Evolutionary conservation across 1,140 invertebrate genomes (phyloP), one percentile per base, ranked within the genome.

Genomic region (Ditylenchus dipsaci): DNA sequence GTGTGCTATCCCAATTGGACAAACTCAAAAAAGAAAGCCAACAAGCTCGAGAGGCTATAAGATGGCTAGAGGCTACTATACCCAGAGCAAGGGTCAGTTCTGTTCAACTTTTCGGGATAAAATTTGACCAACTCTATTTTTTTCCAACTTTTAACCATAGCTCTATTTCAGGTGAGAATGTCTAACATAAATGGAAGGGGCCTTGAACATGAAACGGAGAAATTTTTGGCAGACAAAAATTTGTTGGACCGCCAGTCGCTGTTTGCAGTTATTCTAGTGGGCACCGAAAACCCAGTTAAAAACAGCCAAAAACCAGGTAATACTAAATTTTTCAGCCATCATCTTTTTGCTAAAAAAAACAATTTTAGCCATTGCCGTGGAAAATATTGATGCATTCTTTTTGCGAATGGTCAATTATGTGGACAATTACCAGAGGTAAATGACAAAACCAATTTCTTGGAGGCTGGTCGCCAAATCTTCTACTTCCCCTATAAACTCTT

Each of bases 361-460:
- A 7, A 13, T 21, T 61, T 61, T 7, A 61, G 59, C 59, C n/a
- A 61, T 61, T 61, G 29, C n/a, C n/a, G 38, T 43, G 59, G 59
- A 61, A n/a, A 8, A 61, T 21, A 30, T 61, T 8, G 21, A 61
- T 27, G 29, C 19, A 1, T 61, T 61, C n/a, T 61, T 61, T 61
- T 1, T 61, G n/a, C 27, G 59, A 21, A 26, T 61, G 19, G 59
- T 61, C 11, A 38, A 38, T 11, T 38, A 38, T 38, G 33, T 38
- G 33, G 33, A 38, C 33, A 38, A 38, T 38, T 38, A 38, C 11
- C 33, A 38, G 11, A 38, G 33, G 11, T 38, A 11, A 38, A 38
- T 38, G 33, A 38, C 11, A 38, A 3, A 38, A 38, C 3, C 3
- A 38, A n/a, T n/a, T n/a, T n/a, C n/a, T n/a, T 38, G 3, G 11